Evolutionary conservation across 2,113 vertebrate species (phyloP), one percentile per base, ranked within the genome.

Genomic region (Thomomys bottae): DNA sequence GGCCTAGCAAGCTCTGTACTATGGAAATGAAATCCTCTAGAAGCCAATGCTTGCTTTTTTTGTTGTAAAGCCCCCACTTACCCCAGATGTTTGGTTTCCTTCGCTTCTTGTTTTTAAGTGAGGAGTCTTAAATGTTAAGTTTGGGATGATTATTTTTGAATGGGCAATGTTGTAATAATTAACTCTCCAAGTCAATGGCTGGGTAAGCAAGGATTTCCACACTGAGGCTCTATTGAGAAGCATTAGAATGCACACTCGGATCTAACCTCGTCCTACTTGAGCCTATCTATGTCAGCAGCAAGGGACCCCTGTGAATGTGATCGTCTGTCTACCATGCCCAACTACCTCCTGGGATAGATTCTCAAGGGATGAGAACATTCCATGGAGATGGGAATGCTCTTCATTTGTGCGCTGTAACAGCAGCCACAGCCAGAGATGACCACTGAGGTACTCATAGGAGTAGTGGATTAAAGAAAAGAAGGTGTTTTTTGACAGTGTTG

Each of bases 91-190:
- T 72, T 57, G 68, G 8, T 79, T 94, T 87, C 23, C 40, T 54
- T 79, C 64, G 30, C 32, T 84, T 84, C 17, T 2, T 92, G 77
- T 68, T 87, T 88, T 91, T 77, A 77, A 75, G 14, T 87, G 80
- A 67, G 28, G 38, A 34, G 40, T 84, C 70, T 34, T 54, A 72
- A 68, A 34, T 82, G 8, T 82, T 61, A 23, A 24, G 45, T 91
- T 82, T 88, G 32, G 20, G 54, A 26, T 40, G 5, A 34, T 72
- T 30, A 30, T 28, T 91, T 91, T 54, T 57, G 20, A 21, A 5
- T 23, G 23, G 67, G 59, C 9, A 40, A 17, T 32, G 17, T 64
- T 14, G 7, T 9, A 8, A 24, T 57, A 49, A 23, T 14, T 67
- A 20, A 17, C 34, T 67, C 1, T 42, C 40, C 1, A 2, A 1